phyloP scores from a whole-genome alignment of 2,888 invertebrate genomes.

The Agonopterix arenella region DNA sequence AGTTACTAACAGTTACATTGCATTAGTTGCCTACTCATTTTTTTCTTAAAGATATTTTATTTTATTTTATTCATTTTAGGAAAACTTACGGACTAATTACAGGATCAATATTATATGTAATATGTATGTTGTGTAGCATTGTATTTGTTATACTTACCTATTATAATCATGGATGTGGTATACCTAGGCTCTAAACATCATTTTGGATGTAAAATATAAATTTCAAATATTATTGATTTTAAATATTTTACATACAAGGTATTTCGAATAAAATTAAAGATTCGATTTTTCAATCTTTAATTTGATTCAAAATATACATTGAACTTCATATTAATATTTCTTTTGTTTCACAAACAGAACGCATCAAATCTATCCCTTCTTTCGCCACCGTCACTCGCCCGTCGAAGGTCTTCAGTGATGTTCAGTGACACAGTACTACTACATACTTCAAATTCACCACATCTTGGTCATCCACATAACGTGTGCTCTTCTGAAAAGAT shows the following conservation, averaged over 20 bases:
- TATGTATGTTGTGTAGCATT: too few species aligned
- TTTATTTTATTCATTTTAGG: too few species aligned
- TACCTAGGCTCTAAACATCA: background rate
- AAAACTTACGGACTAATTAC: too few species aligned
- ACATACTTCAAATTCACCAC: conserved; percentile 68
- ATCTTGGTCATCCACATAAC: conserved; percentile 55
- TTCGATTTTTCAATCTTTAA: too few species aligned
- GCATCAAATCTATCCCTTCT: conserved; percentile 82
- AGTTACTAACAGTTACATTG: background rate
- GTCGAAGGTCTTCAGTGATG: conserved; percentile 90
- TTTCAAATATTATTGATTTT: too few species aligned
- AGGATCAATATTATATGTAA: too few species aligned
- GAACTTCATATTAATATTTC: background rate
- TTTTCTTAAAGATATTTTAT: too few species aligned
- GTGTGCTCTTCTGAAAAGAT: conserved; percentile 92
- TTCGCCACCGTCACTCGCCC: conserved; percentile 84
- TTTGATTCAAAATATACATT: background rate
- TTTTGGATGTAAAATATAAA: background rate
- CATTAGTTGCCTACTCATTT: too few species aligned
- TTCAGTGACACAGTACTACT: conserved; percentile 90
- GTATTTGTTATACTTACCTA: too few species aligned
- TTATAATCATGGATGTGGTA: too few species aligned
- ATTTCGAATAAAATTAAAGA: too few species aligned
- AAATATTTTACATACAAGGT: too few species aligned
- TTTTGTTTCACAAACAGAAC: conserved; percentile 50